A percentile compares a stretch with the other conserved stretches of the same genome.
These are phyloP conservation scores for Peromyscus nudipes DNA, from an alignment of 2,797 vertebrate genomes.

Conservation along the genomic window DNA sequence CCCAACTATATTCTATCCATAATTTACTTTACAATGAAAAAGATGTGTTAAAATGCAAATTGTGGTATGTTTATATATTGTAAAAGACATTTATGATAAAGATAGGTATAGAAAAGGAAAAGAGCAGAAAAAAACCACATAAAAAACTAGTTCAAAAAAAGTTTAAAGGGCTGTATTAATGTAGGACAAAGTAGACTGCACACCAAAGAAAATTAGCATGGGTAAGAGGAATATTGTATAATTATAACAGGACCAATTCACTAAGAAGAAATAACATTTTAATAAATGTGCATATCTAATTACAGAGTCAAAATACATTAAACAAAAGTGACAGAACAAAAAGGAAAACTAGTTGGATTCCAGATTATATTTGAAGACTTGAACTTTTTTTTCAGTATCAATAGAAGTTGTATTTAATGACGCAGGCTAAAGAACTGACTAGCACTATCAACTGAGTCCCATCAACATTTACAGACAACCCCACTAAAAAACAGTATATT, in stretches of 20 bases:
- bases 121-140: neutral
- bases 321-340: neutral
- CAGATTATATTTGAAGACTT: neutral
- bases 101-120: neutral
- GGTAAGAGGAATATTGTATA: neutral
- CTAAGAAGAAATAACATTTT: neutral
- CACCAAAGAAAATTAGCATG: neutral
- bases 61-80: neutral
- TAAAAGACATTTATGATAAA: conserved; percentile 1
- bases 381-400: neutral
- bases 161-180: neutral
- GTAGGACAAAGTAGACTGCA: neutral
- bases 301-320: neutral
- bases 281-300: neutral
- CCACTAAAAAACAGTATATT: neutral
- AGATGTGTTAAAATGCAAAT: neutral
- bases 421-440: neutral
- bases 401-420: neutral
- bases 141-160: neutral
- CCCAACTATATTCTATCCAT: neutral
- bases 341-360: neutral
- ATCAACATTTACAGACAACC: neutral
- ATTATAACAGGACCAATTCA: conserved; percentile 2
- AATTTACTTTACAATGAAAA: neutral
- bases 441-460: neutral